A percentile compares a stretch with the other conserved stretches of the same genome.
Evolutionary conservation across 2,888 invertebrate species (phyloP).

Genomic region (Polyploca ridens): DNA sequence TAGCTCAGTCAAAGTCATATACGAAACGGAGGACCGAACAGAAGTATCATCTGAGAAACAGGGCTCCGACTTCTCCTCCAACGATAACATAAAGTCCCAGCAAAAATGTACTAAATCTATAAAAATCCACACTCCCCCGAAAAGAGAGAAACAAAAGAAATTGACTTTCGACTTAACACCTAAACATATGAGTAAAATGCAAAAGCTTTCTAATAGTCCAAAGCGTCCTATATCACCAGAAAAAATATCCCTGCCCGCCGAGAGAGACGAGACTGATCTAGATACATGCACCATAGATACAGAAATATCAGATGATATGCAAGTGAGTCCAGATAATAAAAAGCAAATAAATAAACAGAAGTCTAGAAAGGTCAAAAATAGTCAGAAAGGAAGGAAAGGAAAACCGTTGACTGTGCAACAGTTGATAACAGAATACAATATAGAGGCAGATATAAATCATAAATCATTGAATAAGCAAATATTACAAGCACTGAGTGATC

Average conservation of each 20-base stretch:
- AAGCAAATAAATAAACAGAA: slow-evolving; percentile 20
- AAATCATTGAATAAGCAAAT: slow-evolving; percentile 33
- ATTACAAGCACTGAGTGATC: slow-evolving; percentile 21
- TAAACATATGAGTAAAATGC: slow-evolving; percentile 61
- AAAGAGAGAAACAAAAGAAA: slow-evolving; percentile 29
- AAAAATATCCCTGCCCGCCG: slow-evolving; percentile 18
- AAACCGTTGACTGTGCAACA: slow-evolving; percentile 50
- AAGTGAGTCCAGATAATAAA: slow-evolving; percentile 8
- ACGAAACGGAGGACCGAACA: slow-evolving; percentile 33
- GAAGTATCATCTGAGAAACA: slow-evolving; percentile 22
- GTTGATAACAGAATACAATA: slow-evolving; percentile 46
- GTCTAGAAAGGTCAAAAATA: slow-evolving; percentile 22
- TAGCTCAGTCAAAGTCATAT: slow-evolving; percentile 44
- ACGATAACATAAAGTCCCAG: slow-evolving; percentile 30
- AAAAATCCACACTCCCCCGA: slow-evolving; percentile 56
- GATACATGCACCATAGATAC: neutral
- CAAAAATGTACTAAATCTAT: slow-evolving; percentile 37
- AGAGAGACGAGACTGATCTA: slow-evolving; percentile 24
- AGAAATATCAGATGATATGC: neutral
- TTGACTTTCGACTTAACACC: slow-evolving; percentile 56
- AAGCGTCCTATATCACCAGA: slow-evolving; percentile 10
- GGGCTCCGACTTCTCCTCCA: slow-evolving; percentile 40
- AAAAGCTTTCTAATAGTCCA: slow-evolving; percentile 54
- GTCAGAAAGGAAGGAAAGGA: slow-evolving; percentile 26
- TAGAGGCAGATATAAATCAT: slow-evolving; percentile 28